These are phyloP conservation scores for Diplodus sargus DNA, from an alignment of 2,797 vertebrate species.

Conservation along the genomic window DNA sequence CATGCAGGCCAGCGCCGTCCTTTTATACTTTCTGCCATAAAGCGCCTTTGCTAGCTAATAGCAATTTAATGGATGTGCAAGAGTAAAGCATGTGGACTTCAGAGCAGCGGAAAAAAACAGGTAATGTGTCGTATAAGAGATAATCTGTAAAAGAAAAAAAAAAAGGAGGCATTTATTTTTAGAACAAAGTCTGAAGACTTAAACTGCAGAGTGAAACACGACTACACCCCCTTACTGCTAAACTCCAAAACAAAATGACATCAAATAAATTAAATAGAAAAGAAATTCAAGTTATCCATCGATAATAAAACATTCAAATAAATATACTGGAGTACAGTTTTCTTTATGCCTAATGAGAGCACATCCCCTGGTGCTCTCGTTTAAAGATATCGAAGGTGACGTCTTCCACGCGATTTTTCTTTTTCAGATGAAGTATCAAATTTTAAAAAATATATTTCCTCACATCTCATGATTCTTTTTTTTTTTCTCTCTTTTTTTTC, in stretches of 20 bases:
- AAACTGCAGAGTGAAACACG: conserved; percentile 63
- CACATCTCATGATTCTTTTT: conserved; percentile 27
- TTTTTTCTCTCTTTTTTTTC: neutral
- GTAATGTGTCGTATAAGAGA: conserved; percentile 57
- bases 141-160: conserved; percentile 55
- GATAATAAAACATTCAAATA: conserved; percentile 79
- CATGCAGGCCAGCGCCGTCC: conserved; percentile 73
- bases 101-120: conserved; percentile 70
- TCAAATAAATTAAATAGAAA: conserved; percentile 79
- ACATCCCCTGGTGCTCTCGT: conserved; percentile 54
- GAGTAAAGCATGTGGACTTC: conserved; percentile 66
- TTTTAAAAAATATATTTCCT: conserved; percentile 46
- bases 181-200: conserved; percentile 56
- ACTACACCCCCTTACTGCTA: conserved; percentile 69
- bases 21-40: conserved; percentile 68
- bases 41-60: conserved; percentile 62
- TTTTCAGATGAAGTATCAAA: conserved; percentile 19
- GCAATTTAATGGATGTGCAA: conserved; percentile 72
- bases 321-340: conserved; percentile 71
- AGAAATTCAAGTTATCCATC: conserved; percentile 80
- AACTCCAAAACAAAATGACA: conserved; percentile 63
- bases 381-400: conserved; percentile 26
- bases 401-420: conserved; percentile 37
- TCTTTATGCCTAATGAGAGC: conserved; percentile 53
- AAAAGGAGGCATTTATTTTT: conserved; percentile 63